These are phyloP conservation scores for Dione vanillae DNA, from an alignment of 2,888 invertebrate species.

Conservation along the genomic window DNA sequence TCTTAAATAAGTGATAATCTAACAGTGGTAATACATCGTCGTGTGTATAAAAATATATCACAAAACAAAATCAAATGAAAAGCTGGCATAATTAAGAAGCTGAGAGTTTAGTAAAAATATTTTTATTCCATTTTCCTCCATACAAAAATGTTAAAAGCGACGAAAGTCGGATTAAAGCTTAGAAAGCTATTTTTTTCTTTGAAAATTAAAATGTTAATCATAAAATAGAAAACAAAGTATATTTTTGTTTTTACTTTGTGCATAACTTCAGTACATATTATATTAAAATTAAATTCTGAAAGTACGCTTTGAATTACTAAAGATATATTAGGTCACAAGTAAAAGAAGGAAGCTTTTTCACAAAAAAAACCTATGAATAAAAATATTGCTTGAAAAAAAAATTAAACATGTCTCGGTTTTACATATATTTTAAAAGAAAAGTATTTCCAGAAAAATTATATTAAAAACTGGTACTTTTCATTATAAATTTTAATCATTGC, in stretches of 20 bases:
- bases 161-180: conserved; percentile 14
- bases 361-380: too few species aligned
- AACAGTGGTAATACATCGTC: background rate
- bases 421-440: too few species aligned
- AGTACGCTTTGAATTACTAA: conserved; percentile 1
- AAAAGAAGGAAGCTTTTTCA: background rate
- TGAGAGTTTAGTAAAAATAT: conserved; percentile 7
- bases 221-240: conserved; percentile 12
- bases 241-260: conserved; percentile 8
- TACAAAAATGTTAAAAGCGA: conserved; percentile 12
- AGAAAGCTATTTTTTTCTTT: conserved; percentile 11
- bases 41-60: background rate
- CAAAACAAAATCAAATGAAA: conserved; percentile 8
- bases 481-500: too few species aligned
- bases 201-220: conserved; percentile 24
- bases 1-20: background rate
- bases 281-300: background rate
- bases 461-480: too few species aligned
- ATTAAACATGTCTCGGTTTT: too few species aligned
- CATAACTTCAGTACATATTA: conserved; percentile 7
- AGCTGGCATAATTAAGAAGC: background rate
- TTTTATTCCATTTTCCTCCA: conserved; percentile 14
- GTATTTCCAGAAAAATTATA: too few species aligned
- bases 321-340: background rate
- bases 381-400: too few species aligned